phyloP scores from a whole-genome alignment of 2,888 invertebrate species.

The Sphaerophoria taeniata region DNA sequence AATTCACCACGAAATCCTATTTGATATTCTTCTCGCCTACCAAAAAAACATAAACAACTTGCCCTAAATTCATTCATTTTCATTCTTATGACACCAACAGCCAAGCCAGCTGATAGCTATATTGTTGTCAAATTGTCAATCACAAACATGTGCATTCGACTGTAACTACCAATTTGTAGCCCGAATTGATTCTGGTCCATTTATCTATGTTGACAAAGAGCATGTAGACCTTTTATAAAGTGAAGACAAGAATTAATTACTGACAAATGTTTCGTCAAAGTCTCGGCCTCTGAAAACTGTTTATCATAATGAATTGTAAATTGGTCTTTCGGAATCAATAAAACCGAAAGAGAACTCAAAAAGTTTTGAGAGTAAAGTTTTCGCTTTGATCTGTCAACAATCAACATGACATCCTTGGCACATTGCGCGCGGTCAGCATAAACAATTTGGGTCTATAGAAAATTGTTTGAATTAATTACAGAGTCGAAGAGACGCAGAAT shows the following conservation, averaged over 20 bases:
- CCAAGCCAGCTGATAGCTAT: conserved; percentile 40
- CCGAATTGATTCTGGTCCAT: conserved; percentile 51
- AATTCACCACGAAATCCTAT: conserved; percentile 11
- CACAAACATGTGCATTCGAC: conserved; percentile 35
- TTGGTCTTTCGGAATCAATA: conserved; percentile 42
- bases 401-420: conserved; percentile 59
- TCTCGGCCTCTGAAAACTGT: background rate
- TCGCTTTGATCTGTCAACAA: conserved; percentile 40
- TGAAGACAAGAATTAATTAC: conserved; percentile 70
- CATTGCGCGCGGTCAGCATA: conserved; percentile 32
- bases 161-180: conserved; percentile 51
- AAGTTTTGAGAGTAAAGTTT: background rate
- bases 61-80: conserved; percentile 40
- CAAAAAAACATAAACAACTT: background rate
- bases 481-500: conserved; percentile 25
- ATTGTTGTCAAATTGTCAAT: conserved; percentile 68
- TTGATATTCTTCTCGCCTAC: conserved; percentile 25
- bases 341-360: conserved; percentile 1
- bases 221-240: conserved; percentile 21
- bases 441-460: background rate
- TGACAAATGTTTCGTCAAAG: conserved; percentile 55
- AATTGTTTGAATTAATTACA: conserved; percentile 47
- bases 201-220: conserved; percentile 53
- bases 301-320: conserved; percentile 53
- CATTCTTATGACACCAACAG: conserved; percentile 25